Base-by-base conservation (phyloP, 2,113 vertebrate genomes). In the Pituophis catenifer region DNA sequence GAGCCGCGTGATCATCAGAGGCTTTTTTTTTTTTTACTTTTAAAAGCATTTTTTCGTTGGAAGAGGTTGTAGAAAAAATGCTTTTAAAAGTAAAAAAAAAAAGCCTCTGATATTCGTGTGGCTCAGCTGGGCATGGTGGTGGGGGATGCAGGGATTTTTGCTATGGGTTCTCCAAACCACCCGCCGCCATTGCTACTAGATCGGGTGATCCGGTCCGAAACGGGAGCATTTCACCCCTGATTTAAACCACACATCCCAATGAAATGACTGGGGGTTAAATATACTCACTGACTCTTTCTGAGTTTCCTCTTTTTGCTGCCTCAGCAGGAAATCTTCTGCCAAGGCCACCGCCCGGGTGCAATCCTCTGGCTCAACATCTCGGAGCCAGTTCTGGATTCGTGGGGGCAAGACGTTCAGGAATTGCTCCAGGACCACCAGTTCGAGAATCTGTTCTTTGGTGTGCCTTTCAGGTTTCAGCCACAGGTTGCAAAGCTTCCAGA, bases 381-480 rank as follows among this genome's bases (percentile, higher is more conserved):
- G 15, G 44, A 93, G n/a, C 92, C 89, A 86, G 89, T 8, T 7
- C 75, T 90, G 92, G 44, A 93, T 53, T 29, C 21, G 44, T 2
- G 75, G 0, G 0, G 92, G 89, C 54, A 93, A n/a, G 48, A 90
- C 1, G 0, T 44, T 58, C 89, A 93, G 44, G 89, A 93, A 93
- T 58, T 93, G 92, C 55, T 93, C 92, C 75, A 93, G 48, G 26
- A 90, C 55, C 75, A 93, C 92, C 89, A 90, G 75, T 17, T 90
- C 92, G 4, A 90, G 57, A 3, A 93, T 93, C 57, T 86, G 92
- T 48, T 93, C 92, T 57, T 93, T 93, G 70, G 44, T 86, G 75
- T 90, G 92, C 13, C 44, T 90, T 81, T 93, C 55, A 0, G 92
- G 92, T n/a, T 62, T 10, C 55, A 93, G 54, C 92, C 92, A 93